A percentile compares a stretch with the other conserved stretches of the same genome.
These are phyloP conservation scores for Gavialis gangeticus DNA, from an alignment of 2,113 vertebrate species.

Conservation along the genomic window DNA sequence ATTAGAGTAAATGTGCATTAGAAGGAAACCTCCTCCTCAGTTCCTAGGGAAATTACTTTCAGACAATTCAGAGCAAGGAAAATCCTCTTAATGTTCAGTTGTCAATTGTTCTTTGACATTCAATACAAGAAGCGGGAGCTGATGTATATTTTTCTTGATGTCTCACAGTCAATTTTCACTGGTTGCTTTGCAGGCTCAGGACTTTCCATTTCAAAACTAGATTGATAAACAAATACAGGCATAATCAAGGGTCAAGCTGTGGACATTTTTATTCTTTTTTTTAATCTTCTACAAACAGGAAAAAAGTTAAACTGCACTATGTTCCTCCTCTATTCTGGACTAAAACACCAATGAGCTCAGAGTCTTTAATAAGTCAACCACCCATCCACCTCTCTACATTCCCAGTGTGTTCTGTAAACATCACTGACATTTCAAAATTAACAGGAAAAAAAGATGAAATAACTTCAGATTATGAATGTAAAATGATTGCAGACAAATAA, in stretches of 20 bases:
- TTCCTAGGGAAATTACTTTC: background rate
- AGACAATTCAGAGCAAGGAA: background rate
- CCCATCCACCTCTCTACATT: constrained; percentile 30
- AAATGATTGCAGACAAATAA: constrained; percentile 41
- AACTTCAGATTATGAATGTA: constrained; percentile 44
- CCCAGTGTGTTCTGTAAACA: constrained; percentile 50
- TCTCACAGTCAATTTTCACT: background rate
- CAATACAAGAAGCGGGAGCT: background rate
- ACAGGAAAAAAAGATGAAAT: constrained; percentile 34
- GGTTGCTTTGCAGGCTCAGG: constrained; percentile 1
- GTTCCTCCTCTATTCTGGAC: constrained; percentile 26
- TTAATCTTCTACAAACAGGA: constrained; percentile 19
- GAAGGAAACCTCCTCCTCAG: background rate
- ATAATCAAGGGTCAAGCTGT: constrained; percentile 34
- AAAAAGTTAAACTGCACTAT: constrained; percentile 42
- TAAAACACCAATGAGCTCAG: background rate
- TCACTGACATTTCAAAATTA: constrained; percentile 40
- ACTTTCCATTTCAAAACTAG: background rate
- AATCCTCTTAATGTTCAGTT: background rate
- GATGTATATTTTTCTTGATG: constrained; percentile 7
- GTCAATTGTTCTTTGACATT: background rate
- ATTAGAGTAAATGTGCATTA: background rate
- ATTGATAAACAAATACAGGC: constrained; percentile 37
- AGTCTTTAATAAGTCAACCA: constrained; percentile 51
- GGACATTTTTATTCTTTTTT: constrained; percentile 5